Evolutionary conservation across 2,888 invertebrate species (phyloP).

Genomic region (Diogma glabrata): DNA sequence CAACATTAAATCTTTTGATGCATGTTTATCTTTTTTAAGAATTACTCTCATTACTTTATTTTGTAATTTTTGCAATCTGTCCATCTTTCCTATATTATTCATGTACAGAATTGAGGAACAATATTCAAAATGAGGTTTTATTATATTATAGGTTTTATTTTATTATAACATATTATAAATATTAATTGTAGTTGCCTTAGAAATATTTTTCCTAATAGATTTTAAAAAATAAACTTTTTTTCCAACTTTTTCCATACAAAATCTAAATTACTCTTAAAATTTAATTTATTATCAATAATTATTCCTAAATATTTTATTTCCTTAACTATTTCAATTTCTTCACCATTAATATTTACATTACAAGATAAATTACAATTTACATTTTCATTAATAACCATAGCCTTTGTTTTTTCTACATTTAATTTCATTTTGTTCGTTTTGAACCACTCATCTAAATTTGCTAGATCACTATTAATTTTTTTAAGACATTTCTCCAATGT

Average conservation of each 20-base stretch:
- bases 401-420: background rate
- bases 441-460: background rate
- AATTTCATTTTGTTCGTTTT: constrained; percentile 1
- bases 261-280: background rate
- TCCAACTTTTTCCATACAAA: background rate
- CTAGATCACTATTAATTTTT: background rate
- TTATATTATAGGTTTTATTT: too few relatives aligned
- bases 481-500: background rate
- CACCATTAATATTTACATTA: background rate
- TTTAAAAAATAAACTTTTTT: too few relatives aligned
- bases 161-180: too few relatives aligned
- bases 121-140: too few relatives aligned
- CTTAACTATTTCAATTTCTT: background rate
- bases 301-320: background rate
- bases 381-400: background rate
- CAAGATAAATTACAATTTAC: background rate
- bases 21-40: too few relatives aligned
- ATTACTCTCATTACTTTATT: too few relatives aligned
- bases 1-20: too few relatives aligned
- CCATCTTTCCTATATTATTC: too few relatives aligned
- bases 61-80: too few relatives aligned
- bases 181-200: too few relatives aligned
- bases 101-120: too few relatives aligned
- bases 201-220: too few relatives aligned
- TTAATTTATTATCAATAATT: background rate